Percentiles rank a stretch among this genome's conserved stretches.
Evolutionary conservation across 2,888 invertebrate genomes (phyloP).

Genomic region (Hydroisotoma schaefferi): DNA sequence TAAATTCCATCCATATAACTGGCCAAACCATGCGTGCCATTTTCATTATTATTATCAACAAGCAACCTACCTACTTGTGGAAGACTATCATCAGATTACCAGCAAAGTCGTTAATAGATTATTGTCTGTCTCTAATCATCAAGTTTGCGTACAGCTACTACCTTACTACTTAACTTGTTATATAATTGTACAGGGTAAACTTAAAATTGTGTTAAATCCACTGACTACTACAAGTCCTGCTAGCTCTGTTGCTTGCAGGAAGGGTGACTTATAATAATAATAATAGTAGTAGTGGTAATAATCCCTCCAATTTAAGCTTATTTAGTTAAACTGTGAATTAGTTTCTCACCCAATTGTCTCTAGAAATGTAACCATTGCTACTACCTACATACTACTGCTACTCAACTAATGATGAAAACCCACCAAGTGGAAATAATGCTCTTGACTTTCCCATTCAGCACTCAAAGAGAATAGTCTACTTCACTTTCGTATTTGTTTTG

Average conservation of each 20-base stretch:
- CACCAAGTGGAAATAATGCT: constrained; percentile 6
- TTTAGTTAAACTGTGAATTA: not conserved
- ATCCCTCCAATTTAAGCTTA: not conserved
- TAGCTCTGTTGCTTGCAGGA: no score
- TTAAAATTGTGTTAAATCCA: no score
- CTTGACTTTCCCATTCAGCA: not conserved
- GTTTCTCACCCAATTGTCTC: not conserved
- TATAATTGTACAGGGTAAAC: no score
- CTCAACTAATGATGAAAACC: not conserved
- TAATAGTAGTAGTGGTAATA: not conserved
- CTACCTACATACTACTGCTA: not conserved
- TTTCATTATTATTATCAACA: no score
- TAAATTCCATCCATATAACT: no score
- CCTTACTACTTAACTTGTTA: not conserved
- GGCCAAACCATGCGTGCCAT: no score
- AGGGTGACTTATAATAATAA: not conserved
- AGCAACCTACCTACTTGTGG: no score
- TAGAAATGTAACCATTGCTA: not conserved
- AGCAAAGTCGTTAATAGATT: no score
- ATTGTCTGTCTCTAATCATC: not conserved
- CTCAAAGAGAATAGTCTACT: not conserved
- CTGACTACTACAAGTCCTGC: no score
- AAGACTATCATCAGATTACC: no score
- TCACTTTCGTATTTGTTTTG: not conserved
- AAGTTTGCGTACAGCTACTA: not conserved